Evolutionary conservation across 1,140 invertebrate genomes (phyloP).

Genomic region (Grapholita molesta): DNA sequence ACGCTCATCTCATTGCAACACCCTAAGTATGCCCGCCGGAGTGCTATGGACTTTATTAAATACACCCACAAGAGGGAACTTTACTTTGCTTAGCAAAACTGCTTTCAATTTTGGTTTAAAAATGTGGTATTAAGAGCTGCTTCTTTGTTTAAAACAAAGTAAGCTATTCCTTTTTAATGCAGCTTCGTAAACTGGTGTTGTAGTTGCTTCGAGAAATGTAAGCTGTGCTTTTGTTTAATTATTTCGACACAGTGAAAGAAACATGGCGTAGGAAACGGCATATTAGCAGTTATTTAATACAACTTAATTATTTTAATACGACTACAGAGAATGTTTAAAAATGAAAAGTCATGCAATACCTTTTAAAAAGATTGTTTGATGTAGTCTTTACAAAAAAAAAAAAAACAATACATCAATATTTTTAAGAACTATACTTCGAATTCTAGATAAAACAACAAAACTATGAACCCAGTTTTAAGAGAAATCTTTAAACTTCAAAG

Average conservation of each 20-base stretch:
- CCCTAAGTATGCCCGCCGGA: not conserved
- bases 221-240: not conserved
- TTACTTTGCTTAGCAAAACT: constrained; percentile 4
- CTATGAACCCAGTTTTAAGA: not conserved
- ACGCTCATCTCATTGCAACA: not conserved
- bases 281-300: no score
- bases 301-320: no score
- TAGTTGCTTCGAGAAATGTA: not conserved
- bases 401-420: no score
- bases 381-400: no score
- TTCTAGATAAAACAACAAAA: not conserved
- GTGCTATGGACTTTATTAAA: constrained; percentile 2
- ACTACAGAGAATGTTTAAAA: no score
- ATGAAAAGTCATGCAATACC: no score
- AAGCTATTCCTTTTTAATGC: not conserved
- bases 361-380: no score
- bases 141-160: not conserved
- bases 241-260: not conserved
- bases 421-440: not conserved
- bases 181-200: not conserved
- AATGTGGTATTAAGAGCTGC: not conserved
- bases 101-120: not conserved
- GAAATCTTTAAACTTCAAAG: not conserved
- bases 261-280: no score
- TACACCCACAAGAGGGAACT: not conserved